Conservation (phyloP, 1,140 invertebrate species). For the Xylocopa sonorina region DNA sequence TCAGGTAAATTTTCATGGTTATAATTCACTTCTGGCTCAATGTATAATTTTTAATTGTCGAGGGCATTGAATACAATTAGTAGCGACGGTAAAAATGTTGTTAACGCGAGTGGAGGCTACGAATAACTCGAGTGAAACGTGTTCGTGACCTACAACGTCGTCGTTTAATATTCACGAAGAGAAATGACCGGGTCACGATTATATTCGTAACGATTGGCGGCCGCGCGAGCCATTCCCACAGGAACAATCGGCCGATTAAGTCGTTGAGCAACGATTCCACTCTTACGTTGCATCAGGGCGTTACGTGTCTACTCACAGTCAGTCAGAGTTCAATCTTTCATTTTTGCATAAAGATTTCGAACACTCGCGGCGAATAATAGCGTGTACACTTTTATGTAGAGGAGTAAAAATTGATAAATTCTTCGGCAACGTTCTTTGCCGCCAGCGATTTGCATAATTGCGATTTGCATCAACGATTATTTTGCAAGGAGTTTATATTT, state of each 20-base stretch:
- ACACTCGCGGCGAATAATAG: neutral
- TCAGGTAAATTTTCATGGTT: too few species aligned
- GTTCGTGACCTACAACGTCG: conserved; percentile 43
- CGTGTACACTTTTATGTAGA: too few species aligned
- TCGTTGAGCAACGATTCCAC: conserved; percentile 18
- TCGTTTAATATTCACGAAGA: conserved; percentile 10
- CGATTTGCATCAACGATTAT: too few species aligned
- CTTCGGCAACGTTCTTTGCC: too few species aligned
- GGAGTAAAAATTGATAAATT: too few species aligned
- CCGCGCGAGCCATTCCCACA: conserved; percentile 16
- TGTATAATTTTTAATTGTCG: too few species aligned
- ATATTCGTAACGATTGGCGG: conserved; percentile 27
- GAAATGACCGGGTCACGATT: conserved; percentile 35
- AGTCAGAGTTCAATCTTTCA: neutral
- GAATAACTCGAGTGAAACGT: conserved; percentile 5
- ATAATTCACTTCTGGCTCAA: too few species aligned
- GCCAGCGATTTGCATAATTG: too few species aligned
- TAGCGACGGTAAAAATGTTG: too few species aligned
- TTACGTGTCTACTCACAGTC: conserved; percentile 7
- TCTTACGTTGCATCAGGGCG: conserved; percentile 5
- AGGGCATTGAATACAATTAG: too few species aligned
- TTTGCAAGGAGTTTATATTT: too few species aligned
- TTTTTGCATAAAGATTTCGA: neutral
- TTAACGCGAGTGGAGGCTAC: neutral
- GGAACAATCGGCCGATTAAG: conserved; percentile 49